Conservation (phyloP, 2,797 vertebrate genomes). For the Galago senegalensis region DNA sequence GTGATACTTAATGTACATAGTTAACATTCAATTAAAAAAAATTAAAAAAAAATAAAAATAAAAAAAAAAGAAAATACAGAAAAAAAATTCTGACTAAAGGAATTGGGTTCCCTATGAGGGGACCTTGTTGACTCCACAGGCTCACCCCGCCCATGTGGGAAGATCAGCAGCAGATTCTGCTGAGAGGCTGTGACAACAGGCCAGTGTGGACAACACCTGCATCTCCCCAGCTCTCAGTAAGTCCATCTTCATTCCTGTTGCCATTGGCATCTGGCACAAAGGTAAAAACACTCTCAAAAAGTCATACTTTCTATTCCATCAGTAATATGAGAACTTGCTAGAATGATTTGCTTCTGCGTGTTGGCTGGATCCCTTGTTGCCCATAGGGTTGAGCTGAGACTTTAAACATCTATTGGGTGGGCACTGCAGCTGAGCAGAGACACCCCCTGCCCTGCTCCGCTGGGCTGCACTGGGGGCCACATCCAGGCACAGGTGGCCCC, state of each 20-base stretch:
- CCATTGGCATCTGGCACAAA: background rate
- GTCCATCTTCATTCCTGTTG: fast-evolving
- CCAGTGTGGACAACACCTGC: no score
- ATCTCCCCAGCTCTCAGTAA: background rate
- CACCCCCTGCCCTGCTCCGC: fast-evolving
- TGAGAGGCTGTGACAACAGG: background rate
- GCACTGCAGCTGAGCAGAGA: background rate
- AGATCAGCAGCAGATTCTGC: no score
- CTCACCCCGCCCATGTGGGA: background rate
- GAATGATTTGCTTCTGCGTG: background rate
- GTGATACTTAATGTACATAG: no score
- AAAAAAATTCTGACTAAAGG: background rate
- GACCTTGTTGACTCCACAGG: background rate
- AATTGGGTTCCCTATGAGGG: fast-evolving
- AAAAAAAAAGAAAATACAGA: no score
- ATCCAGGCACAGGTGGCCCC: no score
- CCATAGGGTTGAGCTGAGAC: background rate
- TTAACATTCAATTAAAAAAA: no score
- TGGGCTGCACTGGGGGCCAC: background rate
- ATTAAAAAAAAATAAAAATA: no score
- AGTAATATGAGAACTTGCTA: background rate
- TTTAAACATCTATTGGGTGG: background rate
- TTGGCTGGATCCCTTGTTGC: no score
- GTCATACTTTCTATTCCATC: background rate
- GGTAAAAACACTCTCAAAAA: background rate